phyloP scores from a whole-genome alignment of 2,113 vertebrate genomes.

The Nannospalax galili region DNA sequence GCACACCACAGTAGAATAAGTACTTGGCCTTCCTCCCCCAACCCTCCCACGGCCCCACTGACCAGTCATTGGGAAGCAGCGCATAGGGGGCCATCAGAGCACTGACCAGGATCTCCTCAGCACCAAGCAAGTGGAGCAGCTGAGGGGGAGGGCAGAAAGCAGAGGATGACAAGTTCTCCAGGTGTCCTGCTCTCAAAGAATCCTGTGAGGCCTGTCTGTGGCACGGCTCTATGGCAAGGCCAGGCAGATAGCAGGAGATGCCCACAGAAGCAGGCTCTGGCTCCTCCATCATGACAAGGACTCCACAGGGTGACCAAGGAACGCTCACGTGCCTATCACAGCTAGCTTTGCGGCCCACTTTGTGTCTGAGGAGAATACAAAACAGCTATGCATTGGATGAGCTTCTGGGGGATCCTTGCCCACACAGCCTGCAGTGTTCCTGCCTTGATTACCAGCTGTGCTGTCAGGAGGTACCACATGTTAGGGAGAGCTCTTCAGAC shows the following conservation, averaged over 20 bases:
- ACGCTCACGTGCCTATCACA: fast-evolving
- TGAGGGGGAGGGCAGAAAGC: neutral
- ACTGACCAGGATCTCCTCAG: neutral
- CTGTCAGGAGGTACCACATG: fast-evolving
- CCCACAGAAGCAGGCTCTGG: fast-evolving
- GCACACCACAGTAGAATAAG: too few relatives aligned
- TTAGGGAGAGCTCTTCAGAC: neutral
- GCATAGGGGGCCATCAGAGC: neutral
- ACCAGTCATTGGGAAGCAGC: neutral
- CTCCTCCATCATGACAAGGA: neutral
- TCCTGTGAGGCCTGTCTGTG: neutral
- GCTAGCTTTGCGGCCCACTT: neutral
- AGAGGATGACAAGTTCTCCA: neutral
- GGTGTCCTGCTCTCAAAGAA: neutral
- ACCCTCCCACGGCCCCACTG: neutral
- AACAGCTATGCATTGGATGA: fast-evolving
- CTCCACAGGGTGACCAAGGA: neutral
- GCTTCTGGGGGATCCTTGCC: neutral
- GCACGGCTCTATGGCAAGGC: fast-evolving
- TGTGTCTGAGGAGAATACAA: neutral
- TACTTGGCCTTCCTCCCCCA: neutral
- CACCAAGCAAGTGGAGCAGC: neutral
- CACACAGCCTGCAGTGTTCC: fast-evolving
- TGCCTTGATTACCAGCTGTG: neutral
- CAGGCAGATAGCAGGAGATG: neutral